phyloP scores from a whole-genome alignment of 1,140 invertebrate genomes.

The Euborellia annulipes region DNA sequence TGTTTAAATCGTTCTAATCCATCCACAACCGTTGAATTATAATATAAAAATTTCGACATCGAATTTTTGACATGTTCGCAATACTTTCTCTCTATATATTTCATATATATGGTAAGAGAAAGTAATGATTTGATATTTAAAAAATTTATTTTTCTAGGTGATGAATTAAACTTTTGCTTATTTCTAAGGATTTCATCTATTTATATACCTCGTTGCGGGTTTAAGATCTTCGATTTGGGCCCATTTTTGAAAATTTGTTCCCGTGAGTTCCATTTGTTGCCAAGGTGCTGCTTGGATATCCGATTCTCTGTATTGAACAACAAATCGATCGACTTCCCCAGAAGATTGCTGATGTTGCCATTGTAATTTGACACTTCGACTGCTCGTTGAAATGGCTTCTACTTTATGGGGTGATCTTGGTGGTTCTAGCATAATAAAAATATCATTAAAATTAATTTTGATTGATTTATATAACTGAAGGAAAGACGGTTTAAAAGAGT shows the following conservation, averaged over 20 bases:
- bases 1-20: no score
- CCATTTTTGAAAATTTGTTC: constrained; percentile 39
- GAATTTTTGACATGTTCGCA: no score
- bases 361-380: constrained; percentile 53
- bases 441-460: background rate
- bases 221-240: constrained; percentile 52
- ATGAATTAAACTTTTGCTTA: no score
- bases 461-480: no score
- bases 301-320: constrained; percentile 49
- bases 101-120: no score
- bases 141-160: no score
- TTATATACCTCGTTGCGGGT: constrained; percentile 62
- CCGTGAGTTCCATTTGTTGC: constrained; percentile 47
- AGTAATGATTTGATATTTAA: no score
- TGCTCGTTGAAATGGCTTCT: constrained; percentile 49
- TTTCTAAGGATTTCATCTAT: no score
- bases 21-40: no score
- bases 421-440: constrained; percentile 35
- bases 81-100: no score
- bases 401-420: constrained; percentile 50
- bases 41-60: no score
- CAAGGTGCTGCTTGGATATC: constrained; percentile 33
- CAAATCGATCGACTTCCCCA: constrained; percentile 53
- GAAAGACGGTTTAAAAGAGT: no score
- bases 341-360: constrained; percentile 52